Percentiles rank a stretch among this genome's conserved stretches.
Conservation (phyloP, 2,888 invertebrate species). For the Dolichomitus sp. region DNA sequence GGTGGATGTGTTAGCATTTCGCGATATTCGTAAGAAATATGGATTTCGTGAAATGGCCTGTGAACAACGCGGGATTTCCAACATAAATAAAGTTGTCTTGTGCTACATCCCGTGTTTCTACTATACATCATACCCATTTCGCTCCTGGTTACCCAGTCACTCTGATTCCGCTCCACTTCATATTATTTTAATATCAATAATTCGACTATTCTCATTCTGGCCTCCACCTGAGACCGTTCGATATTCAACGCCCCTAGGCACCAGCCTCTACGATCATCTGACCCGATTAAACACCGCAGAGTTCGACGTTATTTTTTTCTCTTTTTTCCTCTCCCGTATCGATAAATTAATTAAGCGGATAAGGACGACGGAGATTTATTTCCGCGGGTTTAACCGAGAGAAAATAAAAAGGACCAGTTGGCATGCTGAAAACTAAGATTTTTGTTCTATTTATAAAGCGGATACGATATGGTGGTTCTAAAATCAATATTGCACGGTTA, state of each 20-base stretch:
- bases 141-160: neutral
- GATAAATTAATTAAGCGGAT: conserved; percentile 47
- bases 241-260: conserved; percentile 19
- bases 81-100: conserved; percentile 60
- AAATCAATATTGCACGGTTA: conserved; percentile 11
- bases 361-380: conserved; percentile 9
- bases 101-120: conserved; percentile 12
- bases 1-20: conserved; percentile 36
- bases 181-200: conserved; percentile 45
- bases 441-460: neutral
- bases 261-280: conserved; percentile 28
- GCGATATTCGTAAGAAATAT: conserved; percentile 65
- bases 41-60: conserved; percentile 64
- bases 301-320: conserved; percentile 10
- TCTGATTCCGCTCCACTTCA: conserved; percentile 36
- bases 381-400: neutral
- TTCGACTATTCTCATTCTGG: neutral
- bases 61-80: conserved; percentile 52
- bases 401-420: conserved; percentile 4
- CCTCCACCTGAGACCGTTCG: neutral
- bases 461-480: neutral
- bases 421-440: neutral
- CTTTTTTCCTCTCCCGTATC: conserved; percentile 24
- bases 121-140: conserved; percentile 9
- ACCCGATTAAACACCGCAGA: conserved; percentile 25